Conservation (phyloP, 1,140 invertebrate species). For the Spodoptera frugiperda region DNA sequence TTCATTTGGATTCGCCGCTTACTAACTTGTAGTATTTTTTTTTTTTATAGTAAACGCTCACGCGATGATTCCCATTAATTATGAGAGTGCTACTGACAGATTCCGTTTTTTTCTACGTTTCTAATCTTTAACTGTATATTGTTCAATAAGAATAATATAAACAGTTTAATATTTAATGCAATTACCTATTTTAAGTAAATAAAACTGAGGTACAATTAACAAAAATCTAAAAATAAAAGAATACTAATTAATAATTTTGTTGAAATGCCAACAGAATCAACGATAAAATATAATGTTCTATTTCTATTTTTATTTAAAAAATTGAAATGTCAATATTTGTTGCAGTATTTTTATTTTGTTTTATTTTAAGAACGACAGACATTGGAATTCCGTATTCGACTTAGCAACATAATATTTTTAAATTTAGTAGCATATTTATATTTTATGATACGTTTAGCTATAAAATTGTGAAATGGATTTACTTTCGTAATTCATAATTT, state of each 20-base stretch:
- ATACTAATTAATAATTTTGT: too few species aligned
- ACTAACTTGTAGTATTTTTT: slow-evolving; percentile 1
- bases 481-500: slow-evolving; percentile 38
- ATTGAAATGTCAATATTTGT: background rate
- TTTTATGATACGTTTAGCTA: background rate
- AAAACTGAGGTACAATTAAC: too few species aligned
- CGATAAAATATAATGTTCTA: too few species aligned
- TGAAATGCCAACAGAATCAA: too few species aligned
- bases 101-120: slow-evolving; percentile 20
- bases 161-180: too few species aligned
- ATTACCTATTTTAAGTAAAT: too few species aligned
- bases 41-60: slow-evolving; percentile 25
- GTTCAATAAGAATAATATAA: too few species aligned
- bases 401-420: too few species aligned
- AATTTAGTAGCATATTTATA: too few species aligned
- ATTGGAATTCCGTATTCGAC: too few species aligned
- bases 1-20: slow-evolving; percentile 4
- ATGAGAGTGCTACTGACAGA: slow-evolving; percentile 5
- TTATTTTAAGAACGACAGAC: background rate
- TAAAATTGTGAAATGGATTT: slow-evolving; percentile 4
- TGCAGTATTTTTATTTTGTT: background rate
- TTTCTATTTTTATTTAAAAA: too few species aligned
- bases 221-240: too few species aligned
- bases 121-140: background rate
- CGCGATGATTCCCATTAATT: slow-evolving; percentile 23